Conservation (phyloP, 2,797 vertebrate species). For the Todus mexicanus region DNA sequence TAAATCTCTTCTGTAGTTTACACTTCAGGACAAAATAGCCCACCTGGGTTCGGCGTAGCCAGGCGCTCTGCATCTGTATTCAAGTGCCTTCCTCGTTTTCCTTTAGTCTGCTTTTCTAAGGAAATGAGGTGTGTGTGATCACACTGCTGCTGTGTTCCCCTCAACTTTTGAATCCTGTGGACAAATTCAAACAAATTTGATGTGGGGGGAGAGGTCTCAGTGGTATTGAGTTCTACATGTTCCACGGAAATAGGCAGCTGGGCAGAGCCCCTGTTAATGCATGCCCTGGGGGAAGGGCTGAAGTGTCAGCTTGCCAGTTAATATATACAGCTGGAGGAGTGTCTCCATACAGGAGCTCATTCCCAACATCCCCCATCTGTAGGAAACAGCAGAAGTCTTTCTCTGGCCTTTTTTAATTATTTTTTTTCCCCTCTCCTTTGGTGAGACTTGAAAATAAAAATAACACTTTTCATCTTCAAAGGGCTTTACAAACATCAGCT, state of each 20-base stretch:
- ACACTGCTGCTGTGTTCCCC: not conserved
- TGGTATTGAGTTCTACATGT: not conserved
- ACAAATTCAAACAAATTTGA: not conserved
- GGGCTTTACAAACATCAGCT: conserved; percentile 39
- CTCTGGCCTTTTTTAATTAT: not conserved
- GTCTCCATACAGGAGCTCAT: not conserved
- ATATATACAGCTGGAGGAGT: not conserved
- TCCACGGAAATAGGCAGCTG: conserved; percentile 35
- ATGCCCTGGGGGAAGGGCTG: not conserved
- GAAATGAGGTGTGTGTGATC: not conserved
- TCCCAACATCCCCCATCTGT: not conserved
- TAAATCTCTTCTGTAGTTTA: not conserved
- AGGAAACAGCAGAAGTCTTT: not conserved
- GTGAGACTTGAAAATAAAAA: conserved; percentile 46
- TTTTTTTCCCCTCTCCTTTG: not conserved
- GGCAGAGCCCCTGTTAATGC: conserved; percentile 25
- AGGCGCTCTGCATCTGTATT: not conserved
- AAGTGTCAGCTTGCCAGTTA: not conserved
- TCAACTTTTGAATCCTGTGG: not conserved
- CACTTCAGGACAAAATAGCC: not conserved
- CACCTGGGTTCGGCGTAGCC: not conserved
- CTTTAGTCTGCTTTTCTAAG: not conserved
- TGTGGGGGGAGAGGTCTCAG: not conserved
- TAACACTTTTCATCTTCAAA: conserved; percentile 57
- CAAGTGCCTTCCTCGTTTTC: not conserved